phyloP scores from a whole-genome alignment of 2,888 invertebrate genomes.

The Mylabris sibirica region DNA sequence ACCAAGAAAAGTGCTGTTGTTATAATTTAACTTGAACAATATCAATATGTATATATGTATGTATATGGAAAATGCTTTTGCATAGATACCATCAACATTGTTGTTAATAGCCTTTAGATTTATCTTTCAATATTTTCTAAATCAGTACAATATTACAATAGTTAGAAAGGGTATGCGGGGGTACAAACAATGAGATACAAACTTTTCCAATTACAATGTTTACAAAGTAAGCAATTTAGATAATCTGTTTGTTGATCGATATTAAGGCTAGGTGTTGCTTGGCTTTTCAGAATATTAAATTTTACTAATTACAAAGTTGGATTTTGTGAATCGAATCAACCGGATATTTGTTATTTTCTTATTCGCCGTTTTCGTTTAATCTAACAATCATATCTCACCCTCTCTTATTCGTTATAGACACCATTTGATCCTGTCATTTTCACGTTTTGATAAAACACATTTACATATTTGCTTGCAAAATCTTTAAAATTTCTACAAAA shows the following conservation, averaged over 20 bases:
- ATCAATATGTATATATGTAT: neutral
- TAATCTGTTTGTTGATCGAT: slow-evolving; percentile 58
- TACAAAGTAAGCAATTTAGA: slow-evolving; percentile 59
- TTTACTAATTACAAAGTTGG: slow-evolving; percentile 50
- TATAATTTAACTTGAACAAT: neutral
- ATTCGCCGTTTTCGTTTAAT: neutral
- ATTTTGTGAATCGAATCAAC: slow-evolving; percentile 46
- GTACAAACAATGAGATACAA: slow-evolving; percentile 40
- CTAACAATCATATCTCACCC: neutral
- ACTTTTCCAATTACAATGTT: slow-evolving; percentile 59
- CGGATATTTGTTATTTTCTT: slow-evolving; percentile 49
- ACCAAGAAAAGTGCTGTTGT: neutral
- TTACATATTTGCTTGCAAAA: slow-evolving; percentile 8
- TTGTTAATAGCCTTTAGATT: neutral
- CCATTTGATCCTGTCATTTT: neutral
- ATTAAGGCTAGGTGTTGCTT: slow-evolving; percentile 52
- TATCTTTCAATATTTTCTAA: slow-evolving; percentile 23
- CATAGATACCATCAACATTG: neutral
- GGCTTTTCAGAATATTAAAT: slow-evolving; percentile 52
- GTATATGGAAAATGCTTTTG: neutral
- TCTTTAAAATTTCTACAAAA: neutral
- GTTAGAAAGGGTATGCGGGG: slow-evolving; percentile 42
- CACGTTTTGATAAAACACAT: slow-evolving; percentile 23
- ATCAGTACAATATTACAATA: slow-evolving; percentile 32
- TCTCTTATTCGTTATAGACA: slow-evolving; percentile 18